phyloP scores from a whole-genome alignment of 1,140 invertebrate genomes.

The Hestina assimilis region DNA sequence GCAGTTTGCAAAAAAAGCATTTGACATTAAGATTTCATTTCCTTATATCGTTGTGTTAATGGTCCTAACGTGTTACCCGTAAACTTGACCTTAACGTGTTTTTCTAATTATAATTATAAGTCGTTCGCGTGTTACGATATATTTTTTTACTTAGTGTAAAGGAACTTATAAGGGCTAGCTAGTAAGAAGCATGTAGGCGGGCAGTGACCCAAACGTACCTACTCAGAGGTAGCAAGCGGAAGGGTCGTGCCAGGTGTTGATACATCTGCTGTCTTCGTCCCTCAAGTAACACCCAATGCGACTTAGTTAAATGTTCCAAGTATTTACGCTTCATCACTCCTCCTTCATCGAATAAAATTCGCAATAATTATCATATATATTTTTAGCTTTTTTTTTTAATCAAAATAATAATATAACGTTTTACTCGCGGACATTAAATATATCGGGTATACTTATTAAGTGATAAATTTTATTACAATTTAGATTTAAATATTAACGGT shows the following conservation, averaged over 20 bases:
- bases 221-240: constrained; percentile 50
- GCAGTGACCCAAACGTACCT: constrained; percentile 60
- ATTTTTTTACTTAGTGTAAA: constrained; percentile 19
- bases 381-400: no score
- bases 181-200: constrained; percentile 60
- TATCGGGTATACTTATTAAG: no score
- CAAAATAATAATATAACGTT: no score
- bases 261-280: constrained; percentile 71
- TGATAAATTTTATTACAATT: no score
- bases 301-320: constrained; percentile 39
- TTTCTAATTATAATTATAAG: constrained; percentile 56
- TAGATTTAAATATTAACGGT: no score
- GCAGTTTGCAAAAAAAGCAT: no score
- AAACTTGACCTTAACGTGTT: constrained; percentile 26
- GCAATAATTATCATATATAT: not conserved
- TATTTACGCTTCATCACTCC: constrained; percentile 51
- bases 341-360: constrained; percentile 41
- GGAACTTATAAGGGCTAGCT: constrained; percentile 46
- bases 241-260: constrained; percentile 70
- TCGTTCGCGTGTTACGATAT: constrained; percentile 28
- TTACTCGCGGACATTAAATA: no score
- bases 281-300: constrained; percentile 41
- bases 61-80: constrained; percentile 11
- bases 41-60: not conserved
- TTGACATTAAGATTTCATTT: not conserved